These are phyloP conservation scores for Drusus annulatus DNA, from an alignment of 1,140 invertebrate genomes.

Conservation along the genomic window DNA sequence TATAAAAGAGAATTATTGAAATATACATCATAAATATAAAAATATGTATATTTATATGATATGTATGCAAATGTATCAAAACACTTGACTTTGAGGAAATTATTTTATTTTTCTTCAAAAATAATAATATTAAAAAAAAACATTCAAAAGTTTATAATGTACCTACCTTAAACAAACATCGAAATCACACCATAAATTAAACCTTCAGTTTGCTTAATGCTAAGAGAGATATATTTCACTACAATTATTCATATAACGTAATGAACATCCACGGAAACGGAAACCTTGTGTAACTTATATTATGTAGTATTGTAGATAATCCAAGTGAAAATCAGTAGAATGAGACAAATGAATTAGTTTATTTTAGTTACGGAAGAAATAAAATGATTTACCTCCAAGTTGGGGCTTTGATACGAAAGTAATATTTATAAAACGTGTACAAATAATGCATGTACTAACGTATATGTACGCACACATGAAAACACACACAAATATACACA, in stretches of 20 bases:
- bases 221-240: no score
- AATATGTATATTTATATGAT: slow-evolving; percentile 21
- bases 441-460: no score
- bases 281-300: no score
- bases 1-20: slow-evolving; percentile 51
- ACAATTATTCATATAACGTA: no score
- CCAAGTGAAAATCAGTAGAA: no score
- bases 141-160: not conserved
- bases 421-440: slow-evolving; percentile 4
- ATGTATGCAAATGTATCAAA: slow-evolving; percentile 21
- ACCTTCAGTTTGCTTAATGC: no score
- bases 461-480: slow-evolving; percentile 25
- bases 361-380: not conserved
- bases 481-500: not conserved
- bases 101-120: slow-evolving; percentile 10
- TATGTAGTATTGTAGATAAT: no score
- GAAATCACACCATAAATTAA: no score
- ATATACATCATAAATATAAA: slow-evolving; percentile 38
- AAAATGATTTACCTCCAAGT: slow-evolving; percentile 11
- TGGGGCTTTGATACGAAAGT: slow-evolving; percentile 10
- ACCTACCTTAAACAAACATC: no score
- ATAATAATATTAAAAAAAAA: not conserved
- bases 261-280: no score
- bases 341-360: no score
- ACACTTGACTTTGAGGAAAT: slow-evolving; percentile 1